phyloP scores from a whole-genome alignment of 2,888 invertebrate species.

The Pelosia muscerda region DNA sequence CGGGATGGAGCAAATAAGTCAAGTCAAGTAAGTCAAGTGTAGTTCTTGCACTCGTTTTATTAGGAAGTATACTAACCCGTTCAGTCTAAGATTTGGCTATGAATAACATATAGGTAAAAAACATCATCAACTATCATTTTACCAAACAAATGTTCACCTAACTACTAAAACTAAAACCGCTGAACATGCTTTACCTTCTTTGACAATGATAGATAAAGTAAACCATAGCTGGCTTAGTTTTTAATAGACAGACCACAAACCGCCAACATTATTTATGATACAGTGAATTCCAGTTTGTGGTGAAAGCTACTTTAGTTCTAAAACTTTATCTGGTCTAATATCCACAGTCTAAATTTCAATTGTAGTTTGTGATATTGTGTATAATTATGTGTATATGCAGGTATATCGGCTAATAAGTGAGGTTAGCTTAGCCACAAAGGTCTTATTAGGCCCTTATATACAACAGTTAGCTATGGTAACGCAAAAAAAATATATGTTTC shows the following conservation, averaged over 20 bases:
- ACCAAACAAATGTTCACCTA: neutral
- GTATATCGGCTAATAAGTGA: neutral
- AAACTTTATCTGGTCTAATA: slow-evolving; percentile 2
- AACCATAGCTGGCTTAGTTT: slow-evolving; percentile 30
- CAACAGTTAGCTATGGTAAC: neutral
- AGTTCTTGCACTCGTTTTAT: no score
- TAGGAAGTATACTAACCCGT: no score
- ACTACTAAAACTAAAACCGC: neutral
- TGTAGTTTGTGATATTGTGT: neutral
- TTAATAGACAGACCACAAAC: slow-evolving; percentile 16
- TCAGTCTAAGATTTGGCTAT: no score
- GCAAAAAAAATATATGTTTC: neutral
- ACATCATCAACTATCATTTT: neutral
- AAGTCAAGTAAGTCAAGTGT: no score
- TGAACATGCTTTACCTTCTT: neutral
- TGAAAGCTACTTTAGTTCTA: slow-evolving; percentile 3
- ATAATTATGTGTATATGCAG: no score
- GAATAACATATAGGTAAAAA: neutral
- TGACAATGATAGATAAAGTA: slow-evolving; percentile 18
- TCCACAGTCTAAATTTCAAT: neutral
- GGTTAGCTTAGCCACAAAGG: neutral
- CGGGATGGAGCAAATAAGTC: no score
- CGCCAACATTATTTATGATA: slow-evolving; percentile 14
- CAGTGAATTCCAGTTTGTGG: slow-evolving; percentile 17
- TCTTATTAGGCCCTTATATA: neutral